Conservation (phyloP, 2,113 vertebrate genomes). For the Mormoops blainvillei region DNA sequence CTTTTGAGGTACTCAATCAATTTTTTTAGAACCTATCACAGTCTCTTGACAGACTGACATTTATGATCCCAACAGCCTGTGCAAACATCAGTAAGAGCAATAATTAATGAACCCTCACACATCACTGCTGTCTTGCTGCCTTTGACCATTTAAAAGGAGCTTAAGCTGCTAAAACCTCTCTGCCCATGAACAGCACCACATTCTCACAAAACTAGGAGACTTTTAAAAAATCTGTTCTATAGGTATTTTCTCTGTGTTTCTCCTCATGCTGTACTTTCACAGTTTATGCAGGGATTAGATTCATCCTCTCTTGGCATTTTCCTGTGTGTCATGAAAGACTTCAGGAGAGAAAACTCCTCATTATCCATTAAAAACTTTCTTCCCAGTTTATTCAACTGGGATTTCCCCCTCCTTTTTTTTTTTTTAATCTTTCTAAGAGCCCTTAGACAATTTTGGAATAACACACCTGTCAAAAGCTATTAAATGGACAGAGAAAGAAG, state of each 20-base stretch:
- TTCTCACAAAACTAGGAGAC: not conserved
- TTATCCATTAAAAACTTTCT: slow-evolving; percentile 4
- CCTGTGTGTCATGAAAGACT: slow-evolving; percentile 45
- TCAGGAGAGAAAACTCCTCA: slow-evolving; percentile 48
- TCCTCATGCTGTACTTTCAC: not conserved
- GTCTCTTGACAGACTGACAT: slow-evolving; percentile 70
- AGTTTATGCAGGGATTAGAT: slow-evolving; percentile 41
- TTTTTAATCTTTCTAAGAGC: slow-evolving; percentile 55
- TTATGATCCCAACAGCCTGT: slow-evolving; percentile 72
- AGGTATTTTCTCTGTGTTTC: not conserved
- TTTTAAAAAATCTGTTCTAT: not conserved
- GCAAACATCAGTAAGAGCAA: slow-evolving; percentile 72
- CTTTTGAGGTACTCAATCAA: slow-evolving; percentile 69
- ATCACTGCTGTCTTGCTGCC: slow-evolving; percentile 63
- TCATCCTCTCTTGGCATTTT: slow-evolving; percentile 35
- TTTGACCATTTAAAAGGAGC: slow-evolving; percentile 58
- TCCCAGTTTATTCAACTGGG: slow-evolving; percentile 6
- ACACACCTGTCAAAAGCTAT: slow-evolving; percentile 24
- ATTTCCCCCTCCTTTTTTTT: not conserved
- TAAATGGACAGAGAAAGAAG: slow-evolving; percentile 20
- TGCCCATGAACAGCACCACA: slow-evolving; percentile 42
- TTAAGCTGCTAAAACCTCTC: slow-evolving; percentile 66
- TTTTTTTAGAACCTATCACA: slow-evolving; percentile 67
- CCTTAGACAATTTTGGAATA: slow-evolving; percentile 31
- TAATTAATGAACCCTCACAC: slow-evolving; percentile 76